These are phyloP conservation scores for Gobio occitaniae DNA, from an alignment of 2,797 vertebrate genomes.

Conservation along the genomic window DNA sequence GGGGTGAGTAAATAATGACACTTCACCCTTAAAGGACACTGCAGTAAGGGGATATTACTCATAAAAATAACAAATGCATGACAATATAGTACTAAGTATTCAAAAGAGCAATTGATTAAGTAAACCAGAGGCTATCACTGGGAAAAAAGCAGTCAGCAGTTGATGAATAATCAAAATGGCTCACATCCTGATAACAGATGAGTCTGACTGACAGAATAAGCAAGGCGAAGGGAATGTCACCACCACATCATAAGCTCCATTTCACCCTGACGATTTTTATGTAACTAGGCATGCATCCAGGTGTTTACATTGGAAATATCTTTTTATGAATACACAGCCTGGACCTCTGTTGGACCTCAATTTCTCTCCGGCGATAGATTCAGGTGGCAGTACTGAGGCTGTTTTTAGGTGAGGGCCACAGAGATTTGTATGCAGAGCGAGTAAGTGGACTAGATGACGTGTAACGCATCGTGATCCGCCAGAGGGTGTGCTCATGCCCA, in stretches of 20 bases:
- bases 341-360: constrained; percentile 33
- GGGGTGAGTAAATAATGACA: too few relatives aligned
- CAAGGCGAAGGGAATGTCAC: constrained; percentile 30
- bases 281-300: constrained; percentile 24
- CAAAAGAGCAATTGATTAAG: background rate
- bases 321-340: constrained; percentile 25
- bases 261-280: constrained; percentile 30
- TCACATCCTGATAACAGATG: constrained; percentile 36
- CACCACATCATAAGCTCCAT: constrained; percentile 23
- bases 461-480: constrained; percentile 19
- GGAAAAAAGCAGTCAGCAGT: background rate
- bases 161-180: constrained; percentile 35
- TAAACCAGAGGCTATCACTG: background rate
- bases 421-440: constrained; percentile 50
- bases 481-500: constrained; percentile 35
- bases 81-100: background rate
- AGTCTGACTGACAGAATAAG: constrained; percentile 28
- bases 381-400: background rate
- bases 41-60: background rate
- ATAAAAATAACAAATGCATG: background rate
- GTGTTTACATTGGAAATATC: constrained; percentile 39
- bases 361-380: constrained; percentile 15
- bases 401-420: constrained; percentile 42
- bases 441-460: constrained; percentile 20
- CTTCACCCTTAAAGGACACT: background rate